Base-by-base conservation (phyloP, 2,888 invertebrate genomes). In the Pristionchus japonicus region DNA sequence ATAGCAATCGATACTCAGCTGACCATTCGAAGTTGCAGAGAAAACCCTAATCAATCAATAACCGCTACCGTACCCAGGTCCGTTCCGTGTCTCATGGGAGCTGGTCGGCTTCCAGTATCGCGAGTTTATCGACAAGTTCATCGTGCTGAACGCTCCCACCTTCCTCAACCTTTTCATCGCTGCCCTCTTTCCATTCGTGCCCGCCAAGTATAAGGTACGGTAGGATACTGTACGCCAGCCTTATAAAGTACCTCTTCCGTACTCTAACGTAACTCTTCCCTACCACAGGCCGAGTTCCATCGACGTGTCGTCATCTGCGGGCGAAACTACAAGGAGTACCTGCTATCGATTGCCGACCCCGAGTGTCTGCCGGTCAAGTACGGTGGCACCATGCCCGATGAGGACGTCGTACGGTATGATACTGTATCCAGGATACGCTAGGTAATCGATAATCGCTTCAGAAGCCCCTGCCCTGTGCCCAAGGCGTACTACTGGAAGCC, bases 101-200 rank as follows among this genome's bases (percentile, higher is more conserved):
- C 86, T 91, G n/a, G 89, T 90, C 77, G 92, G 88, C 23, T 89
- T 88, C 27, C 90, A 92, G 82, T 92, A 91, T 83, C 88, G 91
- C 20, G 92, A 92, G 77, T 91, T 91, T 77, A 91, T 92, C 57
- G 91, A 91, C 85, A 91, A 91, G 80, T 91, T 92, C 83, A 91
- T 92, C 70, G 91, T 91, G 27, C 90, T 92, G 74, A 92, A 92
- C 85, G 89, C 91, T 3, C 92, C 92, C 23, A 89, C 90, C 40
- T 92, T 89, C 87, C 90, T 92, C 88, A 91, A 91, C 83, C 89
- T 92, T 23, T 87, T 92, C 52, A 91, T 91, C 90, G 89, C 84
- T 34, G 85, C 61, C 7, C 74, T 88, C 37, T 86, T 13, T 17
- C 70, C 83, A 40, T 87, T 87, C 77, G 80, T 87, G 13, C 84